Percentiles rank a stretch among this genome's conserved stretches.
Conservation (phyloP, 2,888 invertebrate species). For the Germaria angustata region DNA sequence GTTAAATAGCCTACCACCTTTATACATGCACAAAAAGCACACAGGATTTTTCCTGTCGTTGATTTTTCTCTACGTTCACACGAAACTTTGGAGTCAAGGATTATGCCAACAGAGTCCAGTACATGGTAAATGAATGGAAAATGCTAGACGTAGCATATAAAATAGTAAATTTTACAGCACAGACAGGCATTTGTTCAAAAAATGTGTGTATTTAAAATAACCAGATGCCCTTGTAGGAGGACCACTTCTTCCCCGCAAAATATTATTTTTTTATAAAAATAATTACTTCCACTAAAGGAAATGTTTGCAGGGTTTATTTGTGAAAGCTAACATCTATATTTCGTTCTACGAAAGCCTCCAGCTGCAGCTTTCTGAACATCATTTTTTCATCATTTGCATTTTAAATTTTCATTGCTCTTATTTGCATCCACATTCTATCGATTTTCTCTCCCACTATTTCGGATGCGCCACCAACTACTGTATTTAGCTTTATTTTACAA, state of each 20-base stretch:
- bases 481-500: neutral
- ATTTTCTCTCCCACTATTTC: constrained; percentile 1
- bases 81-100: too few relatives aligned
- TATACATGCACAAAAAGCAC: too few relatives aligned
- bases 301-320: neutral
- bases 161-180: too few relatives aligned
- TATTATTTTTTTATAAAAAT: neutral
- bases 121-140: too few relatives aligned
- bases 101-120: too few relatives aligned
- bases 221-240: too few relatives aligned
- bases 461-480: neutral
- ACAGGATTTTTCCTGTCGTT: too few relatives aligned
- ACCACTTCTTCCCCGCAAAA: neutral
- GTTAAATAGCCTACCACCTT: too few relatives aligned
- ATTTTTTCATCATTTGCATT: neutral
- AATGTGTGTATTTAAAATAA: too few relatives aligned
- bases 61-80: too few relatives aligned
- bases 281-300: neutral
- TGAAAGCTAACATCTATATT: neutral
- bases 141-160: too few relatives aligned
- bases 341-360: neutral
- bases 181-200: too few relatives aligned
- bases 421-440: constrained; percentile 25
- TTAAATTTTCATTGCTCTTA: constrained; percentile 10
- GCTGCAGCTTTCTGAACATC: neutral